Evolutionary conservation across 2,888 invertebrate genomes (phyloP).

Genomic region (Uropetala carovei): DNA sequence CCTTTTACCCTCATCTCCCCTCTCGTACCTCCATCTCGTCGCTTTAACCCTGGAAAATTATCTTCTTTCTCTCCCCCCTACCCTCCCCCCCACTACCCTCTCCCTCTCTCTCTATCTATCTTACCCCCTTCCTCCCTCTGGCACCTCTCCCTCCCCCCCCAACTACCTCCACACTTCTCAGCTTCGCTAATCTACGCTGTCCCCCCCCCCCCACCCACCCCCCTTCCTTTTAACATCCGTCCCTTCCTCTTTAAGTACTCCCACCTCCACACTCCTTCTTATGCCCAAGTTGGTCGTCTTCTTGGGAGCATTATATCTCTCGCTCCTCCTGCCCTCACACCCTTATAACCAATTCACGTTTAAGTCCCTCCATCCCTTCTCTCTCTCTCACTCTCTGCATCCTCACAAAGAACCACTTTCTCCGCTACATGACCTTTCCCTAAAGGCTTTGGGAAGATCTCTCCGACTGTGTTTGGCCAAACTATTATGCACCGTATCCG

Average conservation of each 20-base stretch:
- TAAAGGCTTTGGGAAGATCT: neutral
- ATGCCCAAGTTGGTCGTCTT: neutral
- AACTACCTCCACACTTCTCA: neutral
- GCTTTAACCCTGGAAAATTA: slow-evolving; percentile 31
- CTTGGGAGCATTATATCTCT: neutral
- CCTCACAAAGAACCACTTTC: slow-evolving; percentile 22
- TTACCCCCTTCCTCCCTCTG: no score
- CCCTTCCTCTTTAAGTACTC: neutral
- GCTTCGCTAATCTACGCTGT: slow-evolving; percentile 21
- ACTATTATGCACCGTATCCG: no score
- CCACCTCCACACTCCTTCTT: neutral
- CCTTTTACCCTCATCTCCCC: slow-evolving; percentile 27
- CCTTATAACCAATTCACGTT: slow-evolving; percentile 25
- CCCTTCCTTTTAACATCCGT: neutral
- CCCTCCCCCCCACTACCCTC: no score
- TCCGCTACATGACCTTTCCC: slow-evolving; percentile 13
- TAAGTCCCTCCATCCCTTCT: slow-evolving; percentile 43
- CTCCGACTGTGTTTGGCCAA: no score
- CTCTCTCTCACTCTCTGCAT: neutral
- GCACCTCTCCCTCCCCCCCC: neutral
- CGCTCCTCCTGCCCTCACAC: neutral
- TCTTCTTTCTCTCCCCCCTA: neutral
- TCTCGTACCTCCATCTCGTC: neutral
- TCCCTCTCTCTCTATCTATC: neutral
- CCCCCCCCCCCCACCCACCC: neutral